A percentile compares a stretch with the other conserved stretches of the same genome.
phyloP scores from a whole-genome alignment of 2,797 vertebrate genomes.

The Sebastes trivittatus region DNA sequence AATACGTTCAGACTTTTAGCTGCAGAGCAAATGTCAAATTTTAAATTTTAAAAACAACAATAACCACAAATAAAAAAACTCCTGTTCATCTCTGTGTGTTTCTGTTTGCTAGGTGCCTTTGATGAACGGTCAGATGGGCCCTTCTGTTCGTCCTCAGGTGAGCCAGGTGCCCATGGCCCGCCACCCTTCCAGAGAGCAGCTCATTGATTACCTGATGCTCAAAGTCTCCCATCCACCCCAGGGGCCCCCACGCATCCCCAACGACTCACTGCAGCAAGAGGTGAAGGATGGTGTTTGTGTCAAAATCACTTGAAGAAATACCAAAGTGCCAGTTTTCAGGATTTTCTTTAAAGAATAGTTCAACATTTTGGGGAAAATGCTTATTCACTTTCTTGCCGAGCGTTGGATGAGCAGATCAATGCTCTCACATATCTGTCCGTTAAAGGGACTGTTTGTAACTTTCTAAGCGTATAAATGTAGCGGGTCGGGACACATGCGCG shows the following conservation, averaged over 20 bases:
- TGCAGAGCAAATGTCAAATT: not conserved
- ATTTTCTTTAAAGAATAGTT: not conserved
- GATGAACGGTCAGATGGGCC: conserved; percentile 94
- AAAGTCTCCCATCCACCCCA: conserved; percentile 92
- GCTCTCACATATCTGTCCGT: not conserved
- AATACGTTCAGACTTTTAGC: not conserved
- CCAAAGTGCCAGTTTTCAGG: not conserved
- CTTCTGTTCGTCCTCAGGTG: conserved; percentile 86
- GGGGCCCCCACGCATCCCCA: conserved; percentile 83
- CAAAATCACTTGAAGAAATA: not conserved
- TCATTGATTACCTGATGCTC: conserved; percentile 97
- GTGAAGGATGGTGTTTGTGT: conserved; percentile 62
- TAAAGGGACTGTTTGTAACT: no score
- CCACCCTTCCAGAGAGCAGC: conserved; percentile 94
- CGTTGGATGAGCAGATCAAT: not conserved
- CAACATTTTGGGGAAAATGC: not conserved
- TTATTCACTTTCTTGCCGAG: not conserved
- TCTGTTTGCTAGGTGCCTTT: conserved; percentile 88
- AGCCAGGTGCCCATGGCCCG: conserved; percentile 89
- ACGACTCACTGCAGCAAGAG: conserved; percentile 90
- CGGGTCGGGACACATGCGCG: no score
- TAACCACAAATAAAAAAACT: no score
- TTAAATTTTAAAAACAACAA: not conserved
- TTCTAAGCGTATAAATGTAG: no score
- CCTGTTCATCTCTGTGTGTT: not conserved